These are phyloP conservation scores for Geotrypetes seraphini DNA, from an alignment of 2,797 vertebrate genomes.

Conservation along the genomic window DNA sequence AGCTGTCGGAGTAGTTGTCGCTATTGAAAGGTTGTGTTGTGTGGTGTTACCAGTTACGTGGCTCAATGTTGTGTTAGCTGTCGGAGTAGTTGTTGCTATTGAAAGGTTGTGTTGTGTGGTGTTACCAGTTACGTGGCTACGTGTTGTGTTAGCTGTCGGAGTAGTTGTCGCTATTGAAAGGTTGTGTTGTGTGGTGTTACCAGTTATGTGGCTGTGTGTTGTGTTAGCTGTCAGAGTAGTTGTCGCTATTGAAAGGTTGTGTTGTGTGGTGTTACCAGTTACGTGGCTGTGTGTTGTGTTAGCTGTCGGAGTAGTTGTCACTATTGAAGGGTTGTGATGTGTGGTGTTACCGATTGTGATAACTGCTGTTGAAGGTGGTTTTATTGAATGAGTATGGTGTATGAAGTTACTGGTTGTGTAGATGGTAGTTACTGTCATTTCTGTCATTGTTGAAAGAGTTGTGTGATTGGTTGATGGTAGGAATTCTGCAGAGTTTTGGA, in stretches of 20 bases:
- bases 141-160: background rate
- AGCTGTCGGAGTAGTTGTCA: no score
- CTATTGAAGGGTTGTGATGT: no score
- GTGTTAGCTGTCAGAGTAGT: no score
- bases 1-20: no score
- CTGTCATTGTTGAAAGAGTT: rapidly evolving
- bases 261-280: background rate
- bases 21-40: background rate
- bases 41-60: background rate
- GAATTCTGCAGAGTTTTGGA: slow-evolving; percentile 1
- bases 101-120: background rate
- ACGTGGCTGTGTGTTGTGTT: background rate
- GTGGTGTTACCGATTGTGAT: background rate
- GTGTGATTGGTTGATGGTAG: background rate
- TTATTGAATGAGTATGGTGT: background rate
- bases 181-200: background rate
- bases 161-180: background rate
- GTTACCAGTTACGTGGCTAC: no score
- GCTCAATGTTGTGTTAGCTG: background rate
- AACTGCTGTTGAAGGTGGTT: background rate
- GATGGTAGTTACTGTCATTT: background rate
- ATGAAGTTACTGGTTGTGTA: background rate
- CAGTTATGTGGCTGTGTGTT: background rate
- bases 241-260: background rate
- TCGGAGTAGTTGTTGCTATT: background rate